Percentiles rank a stretch among this genome's conserved stretches.
Conservation (phyloP, 2,113 vertebrate species). For the Echinops telfairi region DNA sequence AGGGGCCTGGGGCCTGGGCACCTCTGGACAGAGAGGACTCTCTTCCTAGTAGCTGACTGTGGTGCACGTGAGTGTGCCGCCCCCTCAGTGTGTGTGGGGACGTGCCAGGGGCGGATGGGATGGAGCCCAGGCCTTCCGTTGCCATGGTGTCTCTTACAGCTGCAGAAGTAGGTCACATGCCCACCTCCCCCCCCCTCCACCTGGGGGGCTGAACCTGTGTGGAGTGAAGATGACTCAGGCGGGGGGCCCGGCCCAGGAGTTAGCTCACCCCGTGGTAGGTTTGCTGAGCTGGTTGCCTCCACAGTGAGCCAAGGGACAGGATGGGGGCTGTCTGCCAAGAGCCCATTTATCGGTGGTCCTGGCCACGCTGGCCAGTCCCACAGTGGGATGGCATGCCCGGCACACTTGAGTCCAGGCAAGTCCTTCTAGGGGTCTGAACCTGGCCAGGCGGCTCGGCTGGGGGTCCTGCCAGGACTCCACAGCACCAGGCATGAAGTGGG, state of each 20-base stretch:
- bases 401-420: no score
- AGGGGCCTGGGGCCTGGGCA: neutral
- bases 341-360: no score
- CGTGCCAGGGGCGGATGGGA: conserved; percentile 71
- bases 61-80: neutral
- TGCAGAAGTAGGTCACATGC: conserved; percentile 84
- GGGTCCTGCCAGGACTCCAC: no score
- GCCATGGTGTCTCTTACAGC: conserved; percentile 79
- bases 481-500: no score
- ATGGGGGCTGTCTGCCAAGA: neutral
- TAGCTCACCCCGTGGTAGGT: neutral
- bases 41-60: neutral
- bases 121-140: conserved; percentile 79
- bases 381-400: no score
- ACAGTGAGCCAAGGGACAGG: no score
- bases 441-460: no score
- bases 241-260: neutral
- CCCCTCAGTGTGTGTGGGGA: conserved; percentile 68
- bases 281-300: neutral
- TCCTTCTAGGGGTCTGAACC: no score
- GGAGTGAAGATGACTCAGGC: neutral
- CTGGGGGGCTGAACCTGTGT: neutral
- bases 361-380: no score
- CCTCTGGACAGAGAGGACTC: accelerated
- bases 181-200: neutral